phyloP scores from a whole-genome alignment of 2,797 vertebrate genomes.

The Octomys mimax region DNA sequence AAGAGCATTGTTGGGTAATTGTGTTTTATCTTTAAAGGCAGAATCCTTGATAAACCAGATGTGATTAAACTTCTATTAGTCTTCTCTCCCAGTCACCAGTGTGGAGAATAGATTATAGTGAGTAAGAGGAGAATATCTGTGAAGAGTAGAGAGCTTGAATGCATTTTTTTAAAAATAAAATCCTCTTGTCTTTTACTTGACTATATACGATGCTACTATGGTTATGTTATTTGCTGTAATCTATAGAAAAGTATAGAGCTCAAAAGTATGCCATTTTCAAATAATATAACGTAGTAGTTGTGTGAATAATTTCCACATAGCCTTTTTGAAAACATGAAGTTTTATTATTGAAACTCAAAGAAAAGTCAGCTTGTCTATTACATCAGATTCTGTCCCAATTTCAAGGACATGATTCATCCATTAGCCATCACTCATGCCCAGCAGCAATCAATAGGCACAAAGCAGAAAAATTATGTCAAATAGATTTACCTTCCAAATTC shows the following conservation, averaged over 20 bases:
- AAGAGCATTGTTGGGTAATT: background rate
- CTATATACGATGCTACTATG: background rate
- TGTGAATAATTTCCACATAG: background rate
- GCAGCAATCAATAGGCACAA: background rate
- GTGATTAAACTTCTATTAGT: background rate
- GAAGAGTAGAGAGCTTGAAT: background rate
- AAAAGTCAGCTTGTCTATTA: conserved; percentile 17
- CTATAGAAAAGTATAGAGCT: background rate
- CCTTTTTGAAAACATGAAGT: background rate
- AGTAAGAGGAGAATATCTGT: background rate
- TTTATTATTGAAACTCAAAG: background rate
- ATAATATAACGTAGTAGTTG: background rate
- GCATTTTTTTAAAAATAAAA: background rate
- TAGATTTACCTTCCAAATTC: conserved; percentile 42
- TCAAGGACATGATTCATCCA: conserved; percentile 61
- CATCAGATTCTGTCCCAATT: conserved; percentile 60
- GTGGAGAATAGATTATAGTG: background rate
- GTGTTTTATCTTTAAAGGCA: background rate
- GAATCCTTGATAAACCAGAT: background rate
- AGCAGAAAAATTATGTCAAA: conserved; percentile 35
- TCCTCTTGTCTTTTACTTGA: background rate
- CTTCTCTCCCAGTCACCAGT: background rate
- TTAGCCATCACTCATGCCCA: conserved; percentile 41
- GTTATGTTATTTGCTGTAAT: background rate
- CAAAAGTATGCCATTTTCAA: background rate